Conservation (phyloP, 1,140 invertebrate species). For the Chionoecetes opilio region DNA sequence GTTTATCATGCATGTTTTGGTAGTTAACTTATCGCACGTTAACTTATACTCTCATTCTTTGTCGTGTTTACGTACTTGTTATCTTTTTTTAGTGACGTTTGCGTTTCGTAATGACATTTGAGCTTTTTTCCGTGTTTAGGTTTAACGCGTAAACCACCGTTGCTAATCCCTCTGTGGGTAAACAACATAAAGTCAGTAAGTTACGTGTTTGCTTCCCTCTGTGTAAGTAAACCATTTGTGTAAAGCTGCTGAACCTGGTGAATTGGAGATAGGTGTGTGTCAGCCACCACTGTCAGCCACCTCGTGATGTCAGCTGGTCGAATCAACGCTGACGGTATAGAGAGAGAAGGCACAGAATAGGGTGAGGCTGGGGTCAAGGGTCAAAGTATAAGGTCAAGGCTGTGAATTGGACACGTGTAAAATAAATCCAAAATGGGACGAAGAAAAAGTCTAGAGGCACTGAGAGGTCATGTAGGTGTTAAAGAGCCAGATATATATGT, state of each 20-base stretch:
- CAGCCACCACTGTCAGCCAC: neutral
- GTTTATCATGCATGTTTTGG: neutral
- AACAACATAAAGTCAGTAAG: neutral
- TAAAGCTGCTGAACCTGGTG: conserved; percentile 15
- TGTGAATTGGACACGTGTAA: neutral
- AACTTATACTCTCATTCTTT: neutral
- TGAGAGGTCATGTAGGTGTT: neutral
- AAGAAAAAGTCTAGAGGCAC: neutral
- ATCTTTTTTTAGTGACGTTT: neutral
- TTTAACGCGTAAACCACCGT: neutral
- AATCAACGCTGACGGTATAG: neutral
- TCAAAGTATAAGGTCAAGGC: neutral
- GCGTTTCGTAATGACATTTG: neutral
- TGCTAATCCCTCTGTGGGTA: neutral
- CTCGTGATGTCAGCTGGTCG: neutral
- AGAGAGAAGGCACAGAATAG: neutral
- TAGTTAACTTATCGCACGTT: neutral
- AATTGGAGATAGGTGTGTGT: neutral
- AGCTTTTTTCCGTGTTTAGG: neutral
- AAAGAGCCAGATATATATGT: neutral
- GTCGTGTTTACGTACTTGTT: neutral
- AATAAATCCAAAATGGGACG: neutral
- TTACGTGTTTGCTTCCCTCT: neutral
- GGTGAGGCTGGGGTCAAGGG: neutral
- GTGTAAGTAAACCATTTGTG: conserved; percentile 29